phyloP scores from a whole-genome alignment of 2,888 invertebrate genomes.

The Lithophane semibrunnea region DNA sequence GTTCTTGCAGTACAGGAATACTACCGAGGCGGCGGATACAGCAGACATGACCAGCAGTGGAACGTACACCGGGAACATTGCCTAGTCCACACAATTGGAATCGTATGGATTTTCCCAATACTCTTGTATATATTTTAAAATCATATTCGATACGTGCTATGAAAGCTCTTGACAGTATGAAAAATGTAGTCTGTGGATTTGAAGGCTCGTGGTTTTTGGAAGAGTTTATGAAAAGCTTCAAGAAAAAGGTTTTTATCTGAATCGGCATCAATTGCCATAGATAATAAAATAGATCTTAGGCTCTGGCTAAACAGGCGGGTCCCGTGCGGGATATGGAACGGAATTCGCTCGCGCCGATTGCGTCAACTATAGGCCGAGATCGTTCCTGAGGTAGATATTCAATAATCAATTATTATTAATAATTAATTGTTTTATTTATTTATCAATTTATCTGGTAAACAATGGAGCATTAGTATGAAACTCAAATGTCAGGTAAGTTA shows the following conservation, averaged over 20 bases:
- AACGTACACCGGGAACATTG: constrained; percentile 74
- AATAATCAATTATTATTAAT: too few relatives aligned
- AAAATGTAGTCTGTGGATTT: background rate
- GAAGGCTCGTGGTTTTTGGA: background rate
- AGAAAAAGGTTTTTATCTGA: constrained; percentile 33
- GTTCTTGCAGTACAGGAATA: constrained; percentile 83
- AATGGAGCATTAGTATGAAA: background rate
- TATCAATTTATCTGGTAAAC: background rate
- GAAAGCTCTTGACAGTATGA: constrained; percentile 40
- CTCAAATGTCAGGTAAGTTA: background rate
- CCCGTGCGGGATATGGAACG: too few relatives aligned
- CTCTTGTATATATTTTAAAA: constrained; percentile 42
- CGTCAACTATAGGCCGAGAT: background rate
- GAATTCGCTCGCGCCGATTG: background rate
- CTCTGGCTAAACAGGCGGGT: background rate
- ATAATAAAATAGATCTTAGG: background rate
- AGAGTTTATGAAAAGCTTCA: background rate
- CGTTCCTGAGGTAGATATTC: too few relatives aligned
- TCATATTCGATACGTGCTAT: constrained; percentile 51
- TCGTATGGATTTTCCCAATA: constrained; percentile 23
- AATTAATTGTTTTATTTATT: too few relatives aligned
- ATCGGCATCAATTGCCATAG: background rate
- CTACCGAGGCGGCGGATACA: constrained; percentile 82
- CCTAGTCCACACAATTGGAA: constrained; percentile 59
- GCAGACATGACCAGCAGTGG: constrained; percentile 83